Conservation (phyloP, 2,888 invertebrate species). For the Graphium colonna region DNA sequence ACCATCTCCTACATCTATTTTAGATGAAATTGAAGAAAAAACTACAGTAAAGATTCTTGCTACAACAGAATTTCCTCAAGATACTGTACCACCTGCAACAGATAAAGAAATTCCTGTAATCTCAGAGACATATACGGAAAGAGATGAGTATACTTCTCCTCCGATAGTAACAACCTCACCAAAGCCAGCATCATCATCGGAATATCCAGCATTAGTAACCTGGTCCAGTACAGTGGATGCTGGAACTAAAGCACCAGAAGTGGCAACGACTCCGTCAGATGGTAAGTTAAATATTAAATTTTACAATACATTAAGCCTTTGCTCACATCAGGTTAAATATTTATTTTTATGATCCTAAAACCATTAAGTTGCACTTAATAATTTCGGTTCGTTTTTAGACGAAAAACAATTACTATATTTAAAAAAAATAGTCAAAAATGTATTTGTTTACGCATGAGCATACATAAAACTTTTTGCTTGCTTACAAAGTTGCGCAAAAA, state of each 20-base stretch:
- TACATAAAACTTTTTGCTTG: too few species aligned
- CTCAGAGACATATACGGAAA: conserved; percentile 37
- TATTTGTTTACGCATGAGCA: too few species aligned
- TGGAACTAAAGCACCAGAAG: conserved; percentile 47
- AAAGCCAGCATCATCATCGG: conserved; percentile 42
- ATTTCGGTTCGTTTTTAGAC: too few species aligned
- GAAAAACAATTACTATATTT: too few species aligned
- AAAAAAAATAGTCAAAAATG: too few species aligned
- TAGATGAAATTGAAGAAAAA: conserved; percentile 36
- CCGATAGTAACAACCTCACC: conserved; percentile 27
- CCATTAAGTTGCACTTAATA: too few species aligned
- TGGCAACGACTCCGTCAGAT: conserved; percentile 43
- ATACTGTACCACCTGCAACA: conserved; percentile 26
- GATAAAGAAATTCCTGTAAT: conserved; percentile 28
- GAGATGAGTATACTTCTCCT: conserved; percentile 34
- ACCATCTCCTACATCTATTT: conserved; percentile 34
- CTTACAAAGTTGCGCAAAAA: too few species aligned
- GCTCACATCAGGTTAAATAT: too few species aligned
- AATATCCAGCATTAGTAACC: conserved; percentile 67
- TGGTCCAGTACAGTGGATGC: conserved; percentile 72
- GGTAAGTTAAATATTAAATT: conserved; percentile 38
- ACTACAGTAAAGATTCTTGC: conserved; percentile 30
- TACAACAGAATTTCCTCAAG: conserved; percentile 23
- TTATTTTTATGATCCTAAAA: too few species aligned
- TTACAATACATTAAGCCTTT: too few species aligned